Base-by-base conservation (phyloP, 2,888 invertebrate species). In the Arge pagana region DNA sequence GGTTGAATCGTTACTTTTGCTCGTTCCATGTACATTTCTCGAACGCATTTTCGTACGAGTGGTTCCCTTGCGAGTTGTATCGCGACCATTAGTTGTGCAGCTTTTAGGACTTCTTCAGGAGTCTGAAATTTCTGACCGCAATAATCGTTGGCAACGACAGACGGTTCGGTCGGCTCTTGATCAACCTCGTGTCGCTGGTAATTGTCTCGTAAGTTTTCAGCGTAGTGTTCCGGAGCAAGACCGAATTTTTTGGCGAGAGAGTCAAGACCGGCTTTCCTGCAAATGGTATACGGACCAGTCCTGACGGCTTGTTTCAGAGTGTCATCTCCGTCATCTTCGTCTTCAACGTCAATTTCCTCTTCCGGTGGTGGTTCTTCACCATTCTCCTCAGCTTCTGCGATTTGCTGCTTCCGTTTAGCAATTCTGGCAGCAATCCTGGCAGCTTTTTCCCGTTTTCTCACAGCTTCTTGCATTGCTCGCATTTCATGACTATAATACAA, bases 111-210 rank as follows among this genome's bases (percentile, higher is more conserved):
- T 70, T 95, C 94, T 3, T 92, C 89, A 0, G 86, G 80, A 0
- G 86, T 84, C 13, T 67, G 58, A 31, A 73, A 72, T 23, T 63
- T 62, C 10, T 56, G 24, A 4, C 68, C 62, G 10, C 63, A 48
- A 69, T 84, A 93, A 62, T 93, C 90, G 48, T 85, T 86, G 1
- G 96, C 96, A 13, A 92, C 81, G 59, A 92, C 90, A 0, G 83
- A 67, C 0, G 96, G 95, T 61, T 93, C 89, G n/a, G 86, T 83
- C 0, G 88, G 85, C 63, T 91, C 92, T 72, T 97, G 96, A 42
- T 96, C 96, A 1, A 97, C 93, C 70, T 97, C 97, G 73, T 96
- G 92, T 10, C 94, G 82, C 74, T 94, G 93, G 76, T 97, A 97
- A 74, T 95, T 94, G 70, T 97, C 96, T 1, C 95, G 85, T 5